Base-by-base conservation (phyloP, 1,140 invertebrate genomes). In the Macrocentrus cingulum region DNA sequence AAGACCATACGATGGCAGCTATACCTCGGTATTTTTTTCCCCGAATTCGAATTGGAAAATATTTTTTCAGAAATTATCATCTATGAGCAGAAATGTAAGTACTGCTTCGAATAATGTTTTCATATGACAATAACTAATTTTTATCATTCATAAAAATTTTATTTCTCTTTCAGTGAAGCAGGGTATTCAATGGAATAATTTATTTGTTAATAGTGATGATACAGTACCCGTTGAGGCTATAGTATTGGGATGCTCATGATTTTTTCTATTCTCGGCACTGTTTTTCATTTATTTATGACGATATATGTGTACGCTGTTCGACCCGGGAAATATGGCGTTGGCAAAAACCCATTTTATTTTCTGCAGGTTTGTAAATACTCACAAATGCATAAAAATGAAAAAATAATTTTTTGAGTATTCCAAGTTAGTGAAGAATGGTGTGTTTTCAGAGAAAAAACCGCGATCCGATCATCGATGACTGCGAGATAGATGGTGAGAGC, bases 301-400 rank as follows among this genome's bases (percentile, higher is more conserved):
- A 5, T 71, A 9, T 86, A 87, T 64, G 64, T 85, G 25, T 81
- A 83, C 63, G 73, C 72, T 37, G 61, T 86, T 8, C 67, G 77
- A 42, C 85, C 85, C 2, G 83, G 83, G 23, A 77, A 81, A 56
- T 82, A 76, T 66, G 84, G 84, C 8, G 72, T 85, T 15, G 65
- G 74, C 9, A 74, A 81, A 60, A 72, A 74, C 1, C 84, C 82
- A 71, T 76, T 84, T 57, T 86, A 81, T 63, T 81, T 79, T 53
- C 76, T 84, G 20, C 74, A 75, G 68, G 77, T 80, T 69, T 65
- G 64, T 54, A 60, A 22, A 36, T 19, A 42, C 23, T 9, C 41
- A 15, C n/a, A 55, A 44, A 2, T 19, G 19, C 1, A 34, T 15
- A 19, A 46, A 46, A 23, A 37, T n/a, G 23, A 53, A 42, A 13